Conservation (phyloP, 2,113 vertebrate species). For the Pyrgilauda ruficollis region DNA sequence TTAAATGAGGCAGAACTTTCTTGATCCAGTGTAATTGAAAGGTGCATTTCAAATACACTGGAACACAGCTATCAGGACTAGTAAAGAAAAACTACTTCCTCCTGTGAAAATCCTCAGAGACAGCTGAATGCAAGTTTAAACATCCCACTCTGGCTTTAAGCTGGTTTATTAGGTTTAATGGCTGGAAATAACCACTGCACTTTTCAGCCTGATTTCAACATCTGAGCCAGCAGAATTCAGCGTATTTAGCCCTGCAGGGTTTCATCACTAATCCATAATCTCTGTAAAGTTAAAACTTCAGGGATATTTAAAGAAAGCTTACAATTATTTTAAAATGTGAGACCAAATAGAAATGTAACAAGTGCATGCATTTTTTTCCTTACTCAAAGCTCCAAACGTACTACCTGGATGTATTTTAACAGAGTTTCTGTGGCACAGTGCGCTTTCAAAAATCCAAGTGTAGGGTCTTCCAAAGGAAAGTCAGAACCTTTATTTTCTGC, state of each 20-base stretch:
- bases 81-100: background rate
- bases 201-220: background rate
- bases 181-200: background rate
- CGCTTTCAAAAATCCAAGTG: background rate
- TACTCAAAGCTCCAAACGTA: background rate
- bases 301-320: background rate
- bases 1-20: background rate
- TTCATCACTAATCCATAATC: background rate
- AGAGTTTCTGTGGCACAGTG: background rate
- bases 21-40: background rate
- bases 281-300: background rate
- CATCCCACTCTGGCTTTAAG: background rate
- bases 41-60: background rate
- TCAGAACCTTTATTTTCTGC: background rate
- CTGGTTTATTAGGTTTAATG: constrained; percentile 8
- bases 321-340: background rate
- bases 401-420: background rate
- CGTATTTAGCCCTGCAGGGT: background rate
- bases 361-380: background rate
- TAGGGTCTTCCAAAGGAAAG: background rate
- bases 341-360: background rate
- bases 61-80: background rate
- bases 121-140: background rate
- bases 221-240: background rate
- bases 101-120: background rate